Evolutionary conservation across 2,113 vertebrate species (phyloP).

Genomic region (Acinonyx jubatus): DNA sequence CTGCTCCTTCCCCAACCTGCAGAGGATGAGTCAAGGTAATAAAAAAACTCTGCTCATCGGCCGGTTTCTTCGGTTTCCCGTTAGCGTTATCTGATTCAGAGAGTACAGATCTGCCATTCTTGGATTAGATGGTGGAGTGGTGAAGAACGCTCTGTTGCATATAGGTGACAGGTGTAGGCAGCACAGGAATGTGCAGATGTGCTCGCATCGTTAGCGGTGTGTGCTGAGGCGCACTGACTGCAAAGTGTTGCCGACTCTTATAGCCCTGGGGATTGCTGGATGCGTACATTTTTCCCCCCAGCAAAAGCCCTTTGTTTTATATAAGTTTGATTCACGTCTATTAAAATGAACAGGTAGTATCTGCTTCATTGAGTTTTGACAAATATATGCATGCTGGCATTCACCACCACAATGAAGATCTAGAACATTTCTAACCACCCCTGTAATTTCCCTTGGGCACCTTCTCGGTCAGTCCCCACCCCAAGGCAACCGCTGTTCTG

Average conservation of each 20-base stretch:
- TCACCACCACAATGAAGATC: not conserved
- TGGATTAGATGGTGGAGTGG: fast-evolving
- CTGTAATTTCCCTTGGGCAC: not conserved
- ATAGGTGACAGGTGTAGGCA: not conserved
- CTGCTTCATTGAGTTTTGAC: not conserved
- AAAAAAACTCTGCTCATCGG: fast-evolving
- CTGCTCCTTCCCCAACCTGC: slow-evolving; percentile 95
- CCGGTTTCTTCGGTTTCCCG: not conserved
- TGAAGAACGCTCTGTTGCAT: not conserved
- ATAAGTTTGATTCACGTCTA: not conserved
- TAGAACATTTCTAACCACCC: not conserved
- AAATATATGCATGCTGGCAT: fast-evolving
- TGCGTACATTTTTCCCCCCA: not conserved
- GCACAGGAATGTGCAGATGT: fast-evolving
- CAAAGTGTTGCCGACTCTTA: not conserved
- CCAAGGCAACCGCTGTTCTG: not conserved
- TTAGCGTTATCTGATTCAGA: not conserved
- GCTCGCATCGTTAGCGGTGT: not conserved
- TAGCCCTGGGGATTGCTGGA: not conserved
- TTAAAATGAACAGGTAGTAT: not conserved
- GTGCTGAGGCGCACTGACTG: not conserved
- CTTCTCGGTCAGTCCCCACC: not conserved
- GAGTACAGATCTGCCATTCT: not conserved
- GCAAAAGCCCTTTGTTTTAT: not conserved
- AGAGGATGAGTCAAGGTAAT: slow-evolving; percentile 98